Base-by-base conservation (phyloP, 2,888 invertebrate genomes). In the Lasioglossum leucozonium region DNA sequence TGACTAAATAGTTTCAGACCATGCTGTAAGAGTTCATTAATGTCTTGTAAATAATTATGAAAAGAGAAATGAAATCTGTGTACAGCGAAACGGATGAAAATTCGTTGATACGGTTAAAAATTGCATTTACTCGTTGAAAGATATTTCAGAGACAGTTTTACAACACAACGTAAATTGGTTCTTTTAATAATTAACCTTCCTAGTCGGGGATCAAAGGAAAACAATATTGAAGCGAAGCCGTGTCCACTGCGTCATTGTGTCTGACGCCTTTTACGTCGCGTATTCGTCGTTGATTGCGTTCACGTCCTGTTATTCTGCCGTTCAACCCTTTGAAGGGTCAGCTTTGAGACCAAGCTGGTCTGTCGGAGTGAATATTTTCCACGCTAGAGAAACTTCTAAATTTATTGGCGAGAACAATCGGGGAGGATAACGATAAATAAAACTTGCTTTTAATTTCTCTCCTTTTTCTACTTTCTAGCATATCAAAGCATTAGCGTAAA, bases 241-340 rank as follows among this genome's bases (percentile, higher is more conserved):
- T 40, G 82, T 86, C 78, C 77, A 77, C 74, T 72, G 79, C 62
- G 77, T 79, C 82, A 74, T 85, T 83, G 82, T 82, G 77, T 30
- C 65, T 72, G 82, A 77, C 76, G 86, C 82, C 86, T 85, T 86
- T 86, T 77, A 85, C 73, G 74, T 34, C 55, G 72, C 77, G 73
- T 85, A 85, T 82, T 79, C 85, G 79, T 74, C 86, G 86, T 87
- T 87, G 86, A 87, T 87, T 85, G 82, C 79, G 86, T 87, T 77
- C 86, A 79, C 86, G 77, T 87, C 86, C 86, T 82, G 85, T 87
- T 87, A 85, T 87, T 85, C 86, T 77, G 71, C 82, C 78, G 82
- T 82, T 71, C 82, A 85, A 85, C 86, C 86, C 86, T 87, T 87
- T 87, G 86, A 85, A 85, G 86, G 85, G 86, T 79, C 79, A 74